These are phyloP conservation scores for Gisinianus flammeolus DNA, from an alignment of 2,888 invertebrate species.

Conservation along the genomic window DNA sequence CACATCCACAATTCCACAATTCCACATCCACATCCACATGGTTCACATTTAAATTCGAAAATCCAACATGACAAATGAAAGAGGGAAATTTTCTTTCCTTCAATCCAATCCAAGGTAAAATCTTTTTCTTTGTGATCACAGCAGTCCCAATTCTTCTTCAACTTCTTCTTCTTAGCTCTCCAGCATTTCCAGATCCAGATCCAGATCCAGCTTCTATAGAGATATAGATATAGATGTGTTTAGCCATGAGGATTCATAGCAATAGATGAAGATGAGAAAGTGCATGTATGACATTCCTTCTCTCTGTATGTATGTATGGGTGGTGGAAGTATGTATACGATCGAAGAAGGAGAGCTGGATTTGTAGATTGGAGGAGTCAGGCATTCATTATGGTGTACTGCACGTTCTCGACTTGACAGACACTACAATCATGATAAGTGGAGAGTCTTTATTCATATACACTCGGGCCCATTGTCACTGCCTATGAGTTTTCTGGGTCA, in stretches of 20 bases:
- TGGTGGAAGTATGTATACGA: too few relatives aligned
- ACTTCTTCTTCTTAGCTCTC: background rate
- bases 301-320: too few relatives aligned
- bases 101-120: background rate
- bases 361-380: background rate
- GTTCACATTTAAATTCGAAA: background rate
- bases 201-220: too few relatives aligned
- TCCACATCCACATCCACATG: background rate
- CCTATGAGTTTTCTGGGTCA: background rate
- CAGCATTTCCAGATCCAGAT: too few relatives aligned
- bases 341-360: too few relatives aligned
- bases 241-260: too few relatives aligned
- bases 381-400: background rate
- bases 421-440: slow-evolving; percentile 11
- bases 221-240: too few relatives aligned
- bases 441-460: background rate
- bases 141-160: too few relatives aligned
- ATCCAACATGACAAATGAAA: background rate
- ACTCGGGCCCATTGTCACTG: background rate
- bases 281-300: too few relatives aligned
- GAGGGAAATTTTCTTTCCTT: background rate
- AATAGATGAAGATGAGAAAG: too few relatives aligned
- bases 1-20: background rate
- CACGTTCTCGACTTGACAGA: slow-evolving; percentile 7
- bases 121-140: too few relatives aligned